Evolutionary conservation across 2,797 vertebrate species (phyloP).

Genomic region (Bovichtus variegatus): DNA sequence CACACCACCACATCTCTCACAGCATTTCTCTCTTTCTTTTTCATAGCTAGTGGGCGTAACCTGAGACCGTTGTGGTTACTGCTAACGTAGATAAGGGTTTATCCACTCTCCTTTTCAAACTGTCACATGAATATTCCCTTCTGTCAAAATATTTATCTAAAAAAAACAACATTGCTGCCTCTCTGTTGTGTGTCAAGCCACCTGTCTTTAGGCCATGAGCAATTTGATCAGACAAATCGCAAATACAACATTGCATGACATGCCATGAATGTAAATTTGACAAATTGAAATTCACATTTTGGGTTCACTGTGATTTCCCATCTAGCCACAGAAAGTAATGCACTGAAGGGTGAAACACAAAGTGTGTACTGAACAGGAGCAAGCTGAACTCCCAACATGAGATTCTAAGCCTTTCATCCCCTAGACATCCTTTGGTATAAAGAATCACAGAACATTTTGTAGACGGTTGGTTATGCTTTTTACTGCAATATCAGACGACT

Average conservation of each 20-base stretch:
- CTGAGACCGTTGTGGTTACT: slow-evolving; percentile 21
- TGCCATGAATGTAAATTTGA: not conserved
- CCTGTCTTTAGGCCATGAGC: not conserved
- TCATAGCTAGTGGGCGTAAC: not conserved
- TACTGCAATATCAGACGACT: slow-evolving; percentile 2
- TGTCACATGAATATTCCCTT: slow-evolving; percentile 1
- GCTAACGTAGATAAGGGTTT: slow-evolving; percentile 7
- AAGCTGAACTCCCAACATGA: slow-evolving; percentile 22
- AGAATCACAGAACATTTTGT: not conserved
- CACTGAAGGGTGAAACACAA: slow-evolving; percentile 24
- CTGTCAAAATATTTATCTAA: slow-evolving; percentile 14
- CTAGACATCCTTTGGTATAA: not conserved
- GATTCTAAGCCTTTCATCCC: slow-evolving; percentile 12
- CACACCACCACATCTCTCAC: not conserved
- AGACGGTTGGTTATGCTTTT: not conserved
- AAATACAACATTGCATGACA: not conserved
- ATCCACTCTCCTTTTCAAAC: slow-evolving; percentile 13
- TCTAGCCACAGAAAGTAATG: slow-evolving; percentile 18
- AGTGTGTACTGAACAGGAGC: slow-evolving; percentile 11
- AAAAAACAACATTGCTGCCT: not conserved
- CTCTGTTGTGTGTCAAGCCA: not conserved
- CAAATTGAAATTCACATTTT: slow-evolving; percentile 2
- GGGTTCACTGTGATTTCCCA: not conserved
- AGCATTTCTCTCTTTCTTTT: slow-evolving; percentile 10
- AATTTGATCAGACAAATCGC: not conserved